phyloP scores from a whole-genome alignment of 2,888 invertebrate species.

The Plagiodera versicolora region DNA sequence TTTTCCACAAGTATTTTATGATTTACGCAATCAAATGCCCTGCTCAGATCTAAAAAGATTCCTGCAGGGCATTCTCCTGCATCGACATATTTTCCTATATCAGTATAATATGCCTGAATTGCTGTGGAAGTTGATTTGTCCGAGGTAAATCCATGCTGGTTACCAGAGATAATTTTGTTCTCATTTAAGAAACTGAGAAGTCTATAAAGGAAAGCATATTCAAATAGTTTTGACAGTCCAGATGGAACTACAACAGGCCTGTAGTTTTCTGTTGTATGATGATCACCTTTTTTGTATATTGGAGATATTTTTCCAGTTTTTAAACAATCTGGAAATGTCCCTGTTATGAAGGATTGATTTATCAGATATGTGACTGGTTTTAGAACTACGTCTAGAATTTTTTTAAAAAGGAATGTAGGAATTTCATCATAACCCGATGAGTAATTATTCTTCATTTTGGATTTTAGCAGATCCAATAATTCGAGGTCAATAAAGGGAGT shows the following conservation, averaged over 20 bases:
- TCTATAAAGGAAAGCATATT: constrained; percentile 2
- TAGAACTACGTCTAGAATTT: not conserved
- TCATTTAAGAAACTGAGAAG: constrained; percentile 2
- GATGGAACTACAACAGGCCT: constrained; percentile 1
- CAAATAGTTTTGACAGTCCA: not conserved
- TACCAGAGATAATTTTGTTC: constrained; percentile 5
- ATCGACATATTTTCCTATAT: not conserved
- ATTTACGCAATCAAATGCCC: constrained; percentile 14
- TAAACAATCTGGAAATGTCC: not conserved
- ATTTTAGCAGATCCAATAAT: not conserved
- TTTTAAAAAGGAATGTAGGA: not conserved
- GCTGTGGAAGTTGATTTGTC: constrained; percentile 4
- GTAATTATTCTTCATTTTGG: not conserved
- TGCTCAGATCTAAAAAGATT: constrained; percentile 15
- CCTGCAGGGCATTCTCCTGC: constrained; percentile 10
- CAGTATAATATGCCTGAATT: constrained; percentile 1
- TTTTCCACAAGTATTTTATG: constrained; percentile 9
- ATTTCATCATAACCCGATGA: not conserved
- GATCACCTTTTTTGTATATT: not conserved
- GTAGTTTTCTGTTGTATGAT: not conserved
- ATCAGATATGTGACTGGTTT: constrained; percentile 3
- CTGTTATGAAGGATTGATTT: not conserved
- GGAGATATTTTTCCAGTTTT: not conserved
- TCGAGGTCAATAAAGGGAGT: not conserved
- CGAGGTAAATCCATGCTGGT: not conserved